Evolutionary conservation across 2,797 vertebrate species (phyloP).

Genomic region (Mus spretus): DNA sequence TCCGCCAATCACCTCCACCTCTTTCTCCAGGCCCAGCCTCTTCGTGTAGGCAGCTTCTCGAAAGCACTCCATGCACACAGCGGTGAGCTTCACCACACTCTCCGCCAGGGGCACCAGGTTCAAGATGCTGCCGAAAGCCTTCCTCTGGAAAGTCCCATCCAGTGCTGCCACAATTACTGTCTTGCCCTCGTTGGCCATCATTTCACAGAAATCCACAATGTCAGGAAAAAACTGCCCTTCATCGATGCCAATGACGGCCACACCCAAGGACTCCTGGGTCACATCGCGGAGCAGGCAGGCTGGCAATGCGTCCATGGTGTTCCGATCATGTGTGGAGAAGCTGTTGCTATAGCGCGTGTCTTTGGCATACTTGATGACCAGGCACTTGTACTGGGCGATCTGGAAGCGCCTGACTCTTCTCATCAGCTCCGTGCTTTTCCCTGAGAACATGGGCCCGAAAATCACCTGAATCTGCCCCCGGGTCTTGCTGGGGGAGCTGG

Average conservation of each 20-base stretch:
- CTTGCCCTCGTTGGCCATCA: constrained; percentile 97
- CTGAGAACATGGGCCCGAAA: too few species aligned
- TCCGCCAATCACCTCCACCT: constrained; percentile 98
- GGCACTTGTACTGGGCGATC: constrained; percentile 95
- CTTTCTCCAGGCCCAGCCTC: constrained; percentile 90
- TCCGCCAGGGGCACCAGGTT: constrained; percentile 93
- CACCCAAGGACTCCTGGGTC: constrained; percentile 86
- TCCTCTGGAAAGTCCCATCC: constrained; percentile 98
- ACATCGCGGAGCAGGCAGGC: constrained; percentile 92
- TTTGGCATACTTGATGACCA: constrained; percentile 96
- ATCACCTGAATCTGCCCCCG: too few species aligned
- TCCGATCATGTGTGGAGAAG: constrained; percentile 96
- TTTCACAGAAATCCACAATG: constrained; percentile 95
- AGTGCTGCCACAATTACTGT: constrained; percentile 96
- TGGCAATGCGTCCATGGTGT: constrained; percentile 94
- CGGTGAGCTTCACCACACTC: constrained; percentile 97
- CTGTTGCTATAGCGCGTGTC: constrained; percentile 93
- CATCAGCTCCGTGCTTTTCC: constrained; percentile 95
- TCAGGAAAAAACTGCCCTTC: constrained; percentile 99
- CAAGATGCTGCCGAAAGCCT: constrained; percentile 84
- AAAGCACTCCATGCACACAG: constrained; percentile 98
- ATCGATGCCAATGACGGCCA: constrained; percentile 95
- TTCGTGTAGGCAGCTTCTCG: constrained; percentile 98
- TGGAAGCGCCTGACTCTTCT: constrained; percentile 96
- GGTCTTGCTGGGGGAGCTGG: too few species aligned